phyloP scores from a whole-genome alignment of 1,140 invertebrate species.

The Geopemphigus sp. region DNA sequence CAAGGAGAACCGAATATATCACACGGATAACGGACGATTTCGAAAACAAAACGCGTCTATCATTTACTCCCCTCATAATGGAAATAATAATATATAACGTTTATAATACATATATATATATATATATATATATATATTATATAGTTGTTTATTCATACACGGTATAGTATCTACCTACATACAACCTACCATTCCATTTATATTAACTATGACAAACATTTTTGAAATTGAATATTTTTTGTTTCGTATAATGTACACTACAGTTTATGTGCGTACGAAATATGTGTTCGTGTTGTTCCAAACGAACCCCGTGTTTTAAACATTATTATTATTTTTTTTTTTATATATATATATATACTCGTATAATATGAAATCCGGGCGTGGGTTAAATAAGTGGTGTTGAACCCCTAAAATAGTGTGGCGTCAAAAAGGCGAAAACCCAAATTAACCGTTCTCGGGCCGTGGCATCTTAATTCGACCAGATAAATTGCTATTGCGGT shows the following conservation, averaged over 20 bases:
- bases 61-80: neutral
- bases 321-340: no score
- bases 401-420: no score
- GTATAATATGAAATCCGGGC: no score
- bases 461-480: no score
- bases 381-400: no score
- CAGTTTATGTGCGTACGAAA: neutral
- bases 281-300: neutral
- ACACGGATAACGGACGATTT: neutral
- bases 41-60: neutral
- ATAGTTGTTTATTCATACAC: neutral
- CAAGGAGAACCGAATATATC: neutral
- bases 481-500: no score
- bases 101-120: no score
- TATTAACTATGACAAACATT: neutral
- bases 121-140: neutral
- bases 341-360: no score
- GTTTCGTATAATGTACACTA: neutral
- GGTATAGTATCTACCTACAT: neutral
- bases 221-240: neutral
- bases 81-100: neutral
- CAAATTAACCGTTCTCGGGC: no score
- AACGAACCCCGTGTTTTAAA: no score
- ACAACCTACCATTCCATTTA: no score
- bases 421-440: no score